Percentiles rank a stretch among this genome's conserved stretches.
Evolutionary conservation across 2,797 vertebrate genomes (phyloP).

Genomic region (Poecilia velifera): DNA sequence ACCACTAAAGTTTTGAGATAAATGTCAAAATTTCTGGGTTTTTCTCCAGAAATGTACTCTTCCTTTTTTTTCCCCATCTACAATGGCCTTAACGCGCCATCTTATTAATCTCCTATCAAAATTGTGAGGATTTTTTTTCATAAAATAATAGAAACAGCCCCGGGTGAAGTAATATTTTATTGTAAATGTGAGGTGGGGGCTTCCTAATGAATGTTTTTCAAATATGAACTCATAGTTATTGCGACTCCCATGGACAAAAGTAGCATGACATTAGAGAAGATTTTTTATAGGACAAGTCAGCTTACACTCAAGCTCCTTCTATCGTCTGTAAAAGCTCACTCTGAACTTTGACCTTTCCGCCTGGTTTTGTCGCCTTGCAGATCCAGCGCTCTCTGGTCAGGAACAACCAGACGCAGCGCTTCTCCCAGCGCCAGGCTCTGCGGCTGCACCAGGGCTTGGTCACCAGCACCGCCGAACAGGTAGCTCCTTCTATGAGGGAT

Average conservation of each 20-base stretch:
- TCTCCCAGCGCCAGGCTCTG: conserved; percentile 91
- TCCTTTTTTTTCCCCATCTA: too few species aligned
- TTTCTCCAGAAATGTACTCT: too few species aligned
- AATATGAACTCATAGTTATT: too few species aligned
- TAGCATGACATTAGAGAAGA: neutral
- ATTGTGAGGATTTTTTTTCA: too few species aligned
- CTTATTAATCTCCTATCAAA: too few species aligned
- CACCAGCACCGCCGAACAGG: conserved; percentile 92
- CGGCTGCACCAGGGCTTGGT: conserved; percentile 91
- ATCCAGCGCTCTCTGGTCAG: conserved; percentile 90
- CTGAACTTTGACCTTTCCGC: neutral
- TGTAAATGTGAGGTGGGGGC: too few species aligned
- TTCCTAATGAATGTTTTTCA: too few species aligned
- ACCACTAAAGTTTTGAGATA: too few species aligned
- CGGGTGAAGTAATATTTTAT: too few species aligned
- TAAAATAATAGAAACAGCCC: too few species aligned
- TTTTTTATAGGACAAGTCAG: neutral
- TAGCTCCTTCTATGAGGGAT: conserved; percentile 54
- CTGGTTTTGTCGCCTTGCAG: conserved; percentile 58
- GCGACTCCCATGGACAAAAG: neutral
- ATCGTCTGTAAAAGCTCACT: neutral
- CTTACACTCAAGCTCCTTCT: neutral
- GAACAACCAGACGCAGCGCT: conserved; percentile 90
- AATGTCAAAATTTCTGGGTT: too few species aligned
- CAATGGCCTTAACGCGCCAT: too few species aligned